Evolutionary conservation across 2,888 invertebrate species (phyloP).

Genomic region (Cosmia pyralina): DNA sequence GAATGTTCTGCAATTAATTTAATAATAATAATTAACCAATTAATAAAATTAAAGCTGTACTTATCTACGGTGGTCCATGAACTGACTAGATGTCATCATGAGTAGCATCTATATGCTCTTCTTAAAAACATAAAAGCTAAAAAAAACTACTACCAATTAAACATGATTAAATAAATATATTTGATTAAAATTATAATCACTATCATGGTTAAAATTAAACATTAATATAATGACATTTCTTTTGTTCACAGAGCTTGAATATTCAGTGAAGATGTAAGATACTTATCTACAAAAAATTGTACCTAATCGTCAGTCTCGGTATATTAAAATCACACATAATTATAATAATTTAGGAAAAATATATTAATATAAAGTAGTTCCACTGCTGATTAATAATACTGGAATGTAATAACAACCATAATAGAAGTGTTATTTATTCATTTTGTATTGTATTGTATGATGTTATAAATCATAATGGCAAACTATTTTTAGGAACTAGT

Average conservation of each 20-base stretch:
- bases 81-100: constrained; percentile 23
- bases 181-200: neutral
- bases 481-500: constrained; percentile 69
- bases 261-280: constrained; percentile 51
- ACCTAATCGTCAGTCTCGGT: constrained; percentile 62
- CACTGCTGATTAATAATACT: constrained; percentile 68
- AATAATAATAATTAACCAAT: neutral
- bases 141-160: neutral
- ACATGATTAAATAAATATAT: too few relatives aligned
- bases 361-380: constrained; percentile 61
- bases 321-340: constrained; percentile 61
- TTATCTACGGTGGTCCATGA: constrained; percentile 11
- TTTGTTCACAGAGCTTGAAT: constrained; percentile 83
- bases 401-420: constrained; percentile 69
- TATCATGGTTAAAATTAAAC: neutral
- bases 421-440: constrained; percentile 78
- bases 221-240: constrained; percentile 14
- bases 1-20: neutral
- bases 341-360: constrained; percentile 64
- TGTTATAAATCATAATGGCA: constrained; percentile 63
- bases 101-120: neutral
- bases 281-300: constrained; percentile 64
- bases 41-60: constrained; percentile 25
- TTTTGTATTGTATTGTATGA: constrained; percentile 73
- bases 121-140: neutral